Evolutionary conservation across 2,888 invertebrate genomes (phyloP).

Genomic region (Tuta absoluta): DNA sequence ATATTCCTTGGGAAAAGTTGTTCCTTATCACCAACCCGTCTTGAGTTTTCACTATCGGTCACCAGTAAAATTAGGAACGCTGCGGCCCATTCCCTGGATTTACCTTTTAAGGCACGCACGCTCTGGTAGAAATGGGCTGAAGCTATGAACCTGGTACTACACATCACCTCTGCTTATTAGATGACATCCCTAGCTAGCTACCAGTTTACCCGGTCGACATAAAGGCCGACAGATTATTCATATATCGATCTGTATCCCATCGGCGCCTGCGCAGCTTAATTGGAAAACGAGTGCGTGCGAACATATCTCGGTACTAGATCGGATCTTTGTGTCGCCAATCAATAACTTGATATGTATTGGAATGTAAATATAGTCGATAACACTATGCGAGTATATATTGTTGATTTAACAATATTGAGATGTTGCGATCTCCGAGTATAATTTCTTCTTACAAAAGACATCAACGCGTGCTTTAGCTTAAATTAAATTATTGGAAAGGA

Average conservation of each 20-base stretch:
- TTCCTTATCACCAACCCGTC: no score
- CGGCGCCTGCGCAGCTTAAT: constrained; percentile 19
- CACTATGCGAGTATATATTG: not conserved
- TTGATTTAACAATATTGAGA: not conserved
- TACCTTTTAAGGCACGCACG: no score
- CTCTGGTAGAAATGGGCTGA: no score
- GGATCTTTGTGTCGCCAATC: constrained; percentile 9
- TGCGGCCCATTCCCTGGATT: no score
- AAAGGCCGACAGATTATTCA: constrained; percentile 20
- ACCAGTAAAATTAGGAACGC: no score
- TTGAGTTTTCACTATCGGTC: no score
- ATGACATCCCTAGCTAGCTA: not conserved
- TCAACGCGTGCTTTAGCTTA: not conserved
- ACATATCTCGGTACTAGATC: not conserved
- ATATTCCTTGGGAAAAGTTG: no score
- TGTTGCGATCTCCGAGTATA: not conserved
- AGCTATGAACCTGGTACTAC: no score
- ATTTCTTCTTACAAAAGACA: not conserved
- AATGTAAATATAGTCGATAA: not conserved
- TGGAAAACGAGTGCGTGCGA: constrained; percentile 23
- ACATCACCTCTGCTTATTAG: not conserved
- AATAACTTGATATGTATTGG: not conserved
- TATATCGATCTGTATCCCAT: constrained; percentile 26
- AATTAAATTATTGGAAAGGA: no score
- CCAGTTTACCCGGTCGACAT: constrained; percentile 15